A percentile compares a stretch with the other conserved stretches of the same genome.
phyloP scores from a whole-genome alignment of 2,797 vertebrate genomes.

The Schizothorax lantsangensis region DNA sequence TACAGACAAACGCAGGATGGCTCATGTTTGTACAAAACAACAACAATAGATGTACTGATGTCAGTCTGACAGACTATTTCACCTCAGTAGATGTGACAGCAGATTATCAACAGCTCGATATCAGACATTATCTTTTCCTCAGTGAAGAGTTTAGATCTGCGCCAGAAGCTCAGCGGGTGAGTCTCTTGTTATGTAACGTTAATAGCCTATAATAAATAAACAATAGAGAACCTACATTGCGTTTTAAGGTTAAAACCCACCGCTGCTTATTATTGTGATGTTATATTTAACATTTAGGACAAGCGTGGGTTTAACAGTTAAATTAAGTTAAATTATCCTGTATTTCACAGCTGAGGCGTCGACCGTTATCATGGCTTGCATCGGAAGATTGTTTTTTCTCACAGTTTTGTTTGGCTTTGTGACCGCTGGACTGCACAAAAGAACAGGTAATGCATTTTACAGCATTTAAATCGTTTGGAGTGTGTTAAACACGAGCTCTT shows the following conservation, averaged over 20 bases:
- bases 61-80: not conserved
- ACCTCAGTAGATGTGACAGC: not conserved
- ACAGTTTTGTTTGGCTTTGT: conserved; percentile 12
- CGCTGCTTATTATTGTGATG: too few species aligned
- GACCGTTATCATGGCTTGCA: not conserved
- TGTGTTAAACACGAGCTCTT: not conserved
- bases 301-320: not conserved
- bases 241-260: not conserved
- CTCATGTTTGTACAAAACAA: not conserved
- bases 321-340: not conserved
- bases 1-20: not conserved
- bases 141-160: not conserved
- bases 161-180: not conserved
- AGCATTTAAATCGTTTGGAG: too few species aligned
- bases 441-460: not conserved
- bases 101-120: not conserved
- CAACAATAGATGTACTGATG: not conserved
- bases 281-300: not conserved
- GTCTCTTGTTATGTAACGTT: not conserved
- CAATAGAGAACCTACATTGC: not conserved
- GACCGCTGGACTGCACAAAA: not conserved
- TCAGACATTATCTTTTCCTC: not conserved
- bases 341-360: not conserved
- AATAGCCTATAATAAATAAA: not conserved
- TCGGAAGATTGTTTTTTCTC: not conserved